A percentile compares a stretch with the other conserved stretches of the same genome.
phyloP scores from a whole-genome alignment of 2,888 invertebrate genomes.

The Aleiodes alternator region DNA sequence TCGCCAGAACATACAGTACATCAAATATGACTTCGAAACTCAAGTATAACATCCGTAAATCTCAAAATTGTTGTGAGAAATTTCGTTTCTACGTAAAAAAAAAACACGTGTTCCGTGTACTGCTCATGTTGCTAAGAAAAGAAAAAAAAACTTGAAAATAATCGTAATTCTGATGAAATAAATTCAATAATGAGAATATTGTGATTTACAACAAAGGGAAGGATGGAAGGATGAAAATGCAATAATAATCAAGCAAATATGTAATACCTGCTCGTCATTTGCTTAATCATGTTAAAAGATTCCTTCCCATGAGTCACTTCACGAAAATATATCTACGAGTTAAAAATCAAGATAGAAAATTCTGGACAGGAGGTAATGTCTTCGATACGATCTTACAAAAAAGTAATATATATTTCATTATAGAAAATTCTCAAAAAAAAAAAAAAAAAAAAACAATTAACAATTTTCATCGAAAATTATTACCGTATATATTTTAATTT shows the following conservation, averaged over 20 bases:
- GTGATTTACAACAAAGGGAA: not conserved
- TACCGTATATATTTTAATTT: not conserved
- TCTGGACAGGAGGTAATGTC: slow-evolving; percentile 45
- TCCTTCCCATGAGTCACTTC: slow-evolving; percentile 32
- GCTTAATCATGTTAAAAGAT: slow-evolving; percentile 23
- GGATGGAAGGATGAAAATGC: slow-evolving; percentile 13
- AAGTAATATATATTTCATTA: slow-evolving; percentile 36
- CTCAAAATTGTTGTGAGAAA: slow-evolving; percentile 11
- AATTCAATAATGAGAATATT: slow-evolving; percentile 9
- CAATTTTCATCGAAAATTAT: slow-evolving; percentile 22
- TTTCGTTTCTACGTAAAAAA: slow-evolving; percentile 2
- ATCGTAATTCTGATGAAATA: slow-evolving; percentile 7
- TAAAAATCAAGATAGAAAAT: slow-evolving; percentile 28
- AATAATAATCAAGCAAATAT: slow-evolving; percentile 24
- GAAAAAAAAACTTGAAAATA: too few relatives aligned
- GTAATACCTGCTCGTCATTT: slow-evolving; percentile 25
- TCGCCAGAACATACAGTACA: slow-evolving; percentile 49
- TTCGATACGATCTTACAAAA: slow-evolving; percentile 41
- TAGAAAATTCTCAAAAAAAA: not conserved
- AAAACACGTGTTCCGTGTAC: not conserved
- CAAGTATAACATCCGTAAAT: slow-evolving; percentile 1
- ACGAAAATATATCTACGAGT: slow-evolving; percentile 22
- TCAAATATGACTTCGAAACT: slow-evolving; percentile 15
- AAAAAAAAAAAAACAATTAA: not conserved
- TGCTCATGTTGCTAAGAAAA: not conserved